Evolutionary conservation across 2,888 invertebrate species (phyloP).

Genomic region (Drosophila emarginata): DNA sequence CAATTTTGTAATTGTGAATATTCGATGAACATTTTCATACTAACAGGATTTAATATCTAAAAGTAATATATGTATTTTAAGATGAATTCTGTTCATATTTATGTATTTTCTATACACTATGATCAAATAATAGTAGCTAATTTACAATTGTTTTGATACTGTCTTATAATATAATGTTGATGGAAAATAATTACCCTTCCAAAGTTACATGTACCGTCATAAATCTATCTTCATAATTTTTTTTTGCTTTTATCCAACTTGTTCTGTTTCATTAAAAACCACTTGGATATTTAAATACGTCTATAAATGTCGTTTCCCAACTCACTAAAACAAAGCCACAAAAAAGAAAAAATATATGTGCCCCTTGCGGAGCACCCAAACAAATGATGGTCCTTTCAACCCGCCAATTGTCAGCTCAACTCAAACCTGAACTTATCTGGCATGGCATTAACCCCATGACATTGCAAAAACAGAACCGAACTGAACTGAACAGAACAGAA

Average conservation of each 20-base stretch:
- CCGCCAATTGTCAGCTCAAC: constrained; percentile 62
- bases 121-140: no score
- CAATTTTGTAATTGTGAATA: no score
- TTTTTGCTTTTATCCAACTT: background rate
- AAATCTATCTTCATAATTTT: background rate
- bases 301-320: constrained; percentile 49
- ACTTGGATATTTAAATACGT: constrained; percentile 59
- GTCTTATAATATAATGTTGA: background rate
- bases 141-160: no score
- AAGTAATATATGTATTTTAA: no score
- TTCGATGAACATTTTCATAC: no score
- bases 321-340: background rate
- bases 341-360: constrained; percentile 15
- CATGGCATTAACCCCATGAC: constrained; percentile 64
- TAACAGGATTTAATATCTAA: no score
- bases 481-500: constrained; percentile 21
- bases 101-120: no score
- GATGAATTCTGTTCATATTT: no score
- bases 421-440: constrained; percentile 29
- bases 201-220: no score
- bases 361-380: constrained; percentile 47
- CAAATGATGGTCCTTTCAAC: constrained; percentile 62
- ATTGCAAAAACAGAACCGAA: constrained; percentile 34
- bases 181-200: background rate
- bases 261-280: constrained; percentile 53